Base-by-base conservation (phyloP, 2,888 invertebrate genomes). In the Oxyscelio sp. region DNA sequence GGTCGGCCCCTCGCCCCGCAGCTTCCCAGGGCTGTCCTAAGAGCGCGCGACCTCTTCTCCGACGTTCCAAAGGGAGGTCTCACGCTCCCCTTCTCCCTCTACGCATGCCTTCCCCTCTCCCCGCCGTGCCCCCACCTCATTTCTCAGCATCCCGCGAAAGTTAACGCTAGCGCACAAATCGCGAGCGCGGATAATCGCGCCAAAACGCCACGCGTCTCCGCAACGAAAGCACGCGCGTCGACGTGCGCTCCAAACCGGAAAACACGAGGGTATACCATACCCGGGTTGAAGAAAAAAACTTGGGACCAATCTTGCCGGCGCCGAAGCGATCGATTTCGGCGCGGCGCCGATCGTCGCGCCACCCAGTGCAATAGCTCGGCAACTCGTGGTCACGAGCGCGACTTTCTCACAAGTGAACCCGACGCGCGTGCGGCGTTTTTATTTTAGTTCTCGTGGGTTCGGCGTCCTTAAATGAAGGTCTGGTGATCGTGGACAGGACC, bases 171-270 rank as follows among this genome's bases (percentile, higher is more conserved):
- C n/a, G n/a, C n/a, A n/a, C n/a, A n/a, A n/a, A n/a, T n/a, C n/a
- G n/a, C n/a, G n/a, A n/a, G n/a, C n/a, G n/a, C n/a, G n/a, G n/a
- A n/a, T n/a, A n/a, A n/a, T n/a, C n/a, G n/a, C n/a, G n/a, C n/a
- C n/a, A n/a, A n/a, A n/a, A n/a, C n/a, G n/a, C n/a, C n/a, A n/a
- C n/a, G n/a, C n/a, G n/a, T n/a, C n/a, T n/a, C n/a, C 27, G 54
- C 86, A 85, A 85, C 89, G 90, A 87, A 87, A 88, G 89, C 86
- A 89, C 87, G 84, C 84, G 83, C 71, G 83, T 85, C 65, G 50
- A 74, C 71, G 82, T 79, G 43, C 58, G 71, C 80, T 58, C 50
- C 65, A 38, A 11, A 65, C 22, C 58, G 59, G 54, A 54, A 66
- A 48, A 15, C 79, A 85, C 77, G 74, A 78, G 78, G 70, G 63